Evolutionary conservation across 2,888 invertebrate genomes (phyloP).

Genomic region (Cantharis lateralis): DNA sequence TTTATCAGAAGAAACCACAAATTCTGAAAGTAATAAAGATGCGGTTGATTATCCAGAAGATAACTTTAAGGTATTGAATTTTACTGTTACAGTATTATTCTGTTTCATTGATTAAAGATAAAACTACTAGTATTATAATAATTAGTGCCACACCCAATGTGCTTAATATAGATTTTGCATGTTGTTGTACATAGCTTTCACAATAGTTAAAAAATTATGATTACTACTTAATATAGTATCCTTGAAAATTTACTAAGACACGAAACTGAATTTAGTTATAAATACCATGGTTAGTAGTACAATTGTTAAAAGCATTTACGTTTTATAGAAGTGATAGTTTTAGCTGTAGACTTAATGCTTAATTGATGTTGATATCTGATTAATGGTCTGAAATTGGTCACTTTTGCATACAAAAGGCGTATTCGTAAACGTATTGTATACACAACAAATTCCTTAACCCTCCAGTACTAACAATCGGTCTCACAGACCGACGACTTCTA

Average conservation of each 20-base stretch:
- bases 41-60: conserved; percentile 42
- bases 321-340: neutral
- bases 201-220: neutral
- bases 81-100: neutral
- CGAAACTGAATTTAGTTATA: neutral
- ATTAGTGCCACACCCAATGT: neutral
- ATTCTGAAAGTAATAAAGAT: conserved; percentile 40
- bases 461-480: too few relatives aligned
- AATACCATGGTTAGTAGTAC: neutral
- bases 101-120: neutral
- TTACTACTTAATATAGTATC: neutral
- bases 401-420: too few relatives aligned
- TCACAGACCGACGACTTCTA: too few relatives aligned
- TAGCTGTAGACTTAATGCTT: neutral
- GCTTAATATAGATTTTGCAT: neutral
- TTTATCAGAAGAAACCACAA: conserved; percentile 45
- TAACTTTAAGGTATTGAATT: conserved; percentile 48
- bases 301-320: neutral
- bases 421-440: too few relatives aligned
- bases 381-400: too few relatives aligned
- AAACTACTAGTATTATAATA: neutral
- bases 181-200: neutral
- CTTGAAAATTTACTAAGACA: neutral
- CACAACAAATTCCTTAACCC: too few relatives aligned
- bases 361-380: neutral